phyloP scores from a whole-genome alignment of 2,113 vertebrate species.

The Vulpes lagopus region DNA sequence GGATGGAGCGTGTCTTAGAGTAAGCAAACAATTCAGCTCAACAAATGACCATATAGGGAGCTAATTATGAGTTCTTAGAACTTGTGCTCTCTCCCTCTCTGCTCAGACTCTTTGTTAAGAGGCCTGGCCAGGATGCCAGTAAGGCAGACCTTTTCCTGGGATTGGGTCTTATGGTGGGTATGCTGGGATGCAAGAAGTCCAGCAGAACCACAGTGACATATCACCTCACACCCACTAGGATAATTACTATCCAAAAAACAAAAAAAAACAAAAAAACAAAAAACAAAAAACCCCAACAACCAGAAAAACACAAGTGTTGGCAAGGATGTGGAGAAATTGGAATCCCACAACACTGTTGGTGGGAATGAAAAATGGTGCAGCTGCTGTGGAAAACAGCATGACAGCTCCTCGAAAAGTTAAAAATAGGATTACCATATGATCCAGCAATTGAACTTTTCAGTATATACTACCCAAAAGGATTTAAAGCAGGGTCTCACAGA shows the following conservation, averaged over 20 bases:
- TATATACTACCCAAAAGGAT: neutral
- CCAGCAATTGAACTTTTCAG: neutral
- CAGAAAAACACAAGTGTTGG: neutral
- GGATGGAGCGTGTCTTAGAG: neutral
- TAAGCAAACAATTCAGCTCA: neutral
- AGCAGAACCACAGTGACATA: neutral
- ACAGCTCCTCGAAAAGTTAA: neutral
- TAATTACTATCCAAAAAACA: neutral
- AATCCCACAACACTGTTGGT: neutral
- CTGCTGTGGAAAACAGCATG: neutral
- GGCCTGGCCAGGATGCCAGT: neutral
- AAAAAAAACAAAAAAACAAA: neutral
- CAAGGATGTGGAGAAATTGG: neutral
- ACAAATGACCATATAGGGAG: neutral
- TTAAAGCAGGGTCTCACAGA: neutral
- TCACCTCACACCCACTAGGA: neutral
- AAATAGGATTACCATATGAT: neutral
- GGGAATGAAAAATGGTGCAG: neutral
- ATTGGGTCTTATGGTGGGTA: neutral
- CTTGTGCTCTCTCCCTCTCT: accelerated
- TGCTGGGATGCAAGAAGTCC: neutral
- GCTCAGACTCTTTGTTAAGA: neutral
- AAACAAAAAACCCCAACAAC: too few species aligned
- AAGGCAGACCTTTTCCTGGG: neutral
- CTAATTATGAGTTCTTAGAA: neutral